Base-by-base conservation (phyloP, 2,888 invertebrate species). In the Mythimna lalbum region DNA sequence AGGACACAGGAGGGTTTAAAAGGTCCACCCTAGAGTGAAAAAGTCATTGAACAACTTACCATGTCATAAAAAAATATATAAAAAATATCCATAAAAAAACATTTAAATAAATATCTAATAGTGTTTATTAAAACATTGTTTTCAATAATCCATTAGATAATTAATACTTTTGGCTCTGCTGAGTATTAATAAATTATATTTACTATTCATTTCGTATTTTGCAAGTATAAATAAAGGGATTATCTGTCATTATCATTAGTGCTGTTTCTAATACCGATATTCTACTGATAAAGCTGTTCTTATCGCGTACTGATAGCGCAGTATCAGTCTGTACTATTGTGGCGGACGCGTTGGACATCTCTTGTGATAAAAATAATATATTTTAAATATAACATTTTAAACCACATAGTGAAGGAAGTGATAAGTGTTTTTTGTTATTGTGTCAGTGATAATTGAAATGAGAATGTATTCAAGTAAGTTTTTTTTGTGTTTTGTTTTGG, bases 391-490 rank as follows among this genome's bases (percentile, higher is more conserved):
- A n/a, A 49, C 6, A 2, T 43, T 33, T 36, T 12, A 0, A 7
- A 19, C 0, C 27, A 17, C 14, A 43, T 43, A 6, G 31, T 55
- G 49, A 19, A 39, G 12, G 23, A 52, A 57, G 81, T 70, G 55
- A 31, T 12, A 31, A 31, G 69, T 67, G 63, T 10, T 39, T 61
- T 43, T n/a, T 52, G 59, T 57, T 49, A n/a, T 6, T 53, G 57
- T 69, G 53, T 27, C 2, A 52, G 64, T 76, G 61, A 63, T 64
- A 53, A 59, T 21, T 21, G 9, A 27, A 55, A 27, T 36, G 14
- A 84, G 61, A 77, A 89, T 89, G 90, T 87, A 88, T 86, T 85
- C 88, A 10, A 89, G 90, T 89, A 81, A 90, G 89, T 87, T 56
- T 33, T 56, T 21, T n/a, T 17, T 49, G 39, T 43, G 19, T 60